Base-by-base conservation (phyloP, 2,113 vertebrate species). In the Bufo gargarizans region DNA sequence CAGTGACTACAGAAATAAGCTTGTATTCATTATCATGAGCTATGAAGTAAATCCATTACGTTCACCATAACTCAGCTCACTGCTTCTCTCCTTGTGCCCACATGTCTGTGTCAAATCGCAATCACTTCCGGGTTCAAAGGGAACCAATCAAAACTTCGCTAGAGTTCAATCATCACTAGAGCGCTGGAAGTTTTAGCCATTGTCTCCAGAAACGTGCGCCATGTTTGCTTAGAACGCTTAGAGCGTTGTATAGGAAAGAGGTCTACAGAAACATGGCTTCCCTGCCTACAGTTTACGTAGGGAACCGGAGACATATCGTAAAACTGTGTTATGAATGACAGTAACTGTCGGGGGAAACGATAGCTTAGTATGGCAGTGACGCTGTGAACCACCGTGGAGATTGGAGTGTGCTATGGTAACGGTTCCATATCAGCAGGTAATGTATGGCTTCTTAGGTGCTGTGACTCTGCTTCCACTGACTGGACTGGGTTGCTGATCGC, bases 221-320 rank as follows among this genome's bases (percentile, higher is more conserved):
- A 83, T 83, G 67, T 69, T 83, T 0, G 11, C 12, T 13, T 53
- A 53, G 81, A n/a, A 7, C 20, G 16, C 4, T 0, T 7, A 8
- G 43, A 5, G 4, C 61, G 65, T 58, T 61, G 17, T 4, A 16
- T 9, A 3, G 16, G 2, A 49, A 2, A 47, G 4, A 16, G 61
- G 63, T 22, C 81, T 83, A 53, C 81, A 6, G 47, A 83, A 83
- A 83, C 3, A 83, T 67, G 61, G 17, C 61, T 22, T 10, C 47
- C 16, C 13, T 43, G 1, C 0, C 16, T 65, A 3, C 0, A 20
- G 55, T 65, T 12, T n/a, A 11, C 33, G 14, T 43, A 8, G n/a
- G n/a, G 14, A 59, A 67, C 5, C 14, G n/a, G 16, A 20, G 81
- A 83, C 81, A 63, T 22, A 17, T 10, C 1, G 6, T 20, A 43